A percentile compares a stretch with the other conserved stretches of the same genome.
Evolutionary conservation across 2,113 vertebrate genomes (phyloP).

Genomic region (Scartelaos histophorus): DNA sequence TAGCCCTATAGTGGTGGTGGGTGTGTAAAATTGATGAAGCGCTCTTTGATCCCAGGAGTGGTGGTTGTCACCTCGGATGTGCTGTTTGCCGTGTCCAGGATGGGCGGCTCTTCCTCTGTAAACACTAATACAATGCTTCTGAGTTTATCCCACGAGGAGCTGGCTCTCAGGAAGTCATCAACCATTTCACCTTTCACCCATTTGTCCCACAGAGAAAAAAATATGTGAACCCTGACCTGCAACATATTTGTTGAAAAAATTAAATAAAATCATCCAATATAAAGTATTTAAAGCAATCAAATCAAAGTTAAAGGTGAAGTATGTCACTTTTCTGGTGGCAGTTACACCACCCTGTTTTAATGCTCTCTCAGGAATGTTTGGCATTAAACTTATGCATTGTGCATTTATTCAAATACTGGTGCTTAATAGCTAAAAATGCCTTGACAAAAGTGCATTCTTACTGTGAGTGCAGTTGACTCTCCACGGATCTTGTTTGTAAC

Average conservation of each 20-base stretch:
- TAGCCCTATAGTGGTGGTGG: not conserved
- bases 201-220: not conserved
- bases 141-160: slow-evolving; percentile 41
- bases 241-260: not conserved
- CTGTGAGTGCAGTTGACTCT: too few species aligned
- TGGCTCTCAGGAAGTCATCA: slow-evolving; percentile 52
- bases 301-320: too few species aligned
- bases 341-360: too few species aligned
- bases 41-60: slow-evolving; percentile 41
- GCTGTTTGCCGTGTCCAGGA: slow-evolving; percentile 39
- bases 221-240: not conserved
- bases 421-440: too few species aligned
- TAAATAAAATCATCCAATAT: too few species aligned
- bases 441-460: too few species aligned
- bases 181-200: slow-evolving; percentile 40
- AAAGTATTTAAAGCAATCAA: too few species aligned
- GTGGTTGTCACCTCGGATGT: slow-evolving; percentile 57
- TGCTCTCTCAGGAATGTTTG: too few species aligned
- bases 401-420: too few species aligned
- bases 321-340: too few species aligned
- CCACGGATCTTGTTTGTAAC: too few species aligned
- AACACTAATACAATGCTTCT: slow-evolving; percentile 59
- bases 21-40: slow-evolving; percentile 35
- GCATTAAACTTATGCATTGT: too few species aligned
- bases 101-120: slow-evolving; percentile 59